Base-by-base conservation (phyloP, 2,113 vertebrate genomes). In the Plecturocebus donacophilus region DNA sequence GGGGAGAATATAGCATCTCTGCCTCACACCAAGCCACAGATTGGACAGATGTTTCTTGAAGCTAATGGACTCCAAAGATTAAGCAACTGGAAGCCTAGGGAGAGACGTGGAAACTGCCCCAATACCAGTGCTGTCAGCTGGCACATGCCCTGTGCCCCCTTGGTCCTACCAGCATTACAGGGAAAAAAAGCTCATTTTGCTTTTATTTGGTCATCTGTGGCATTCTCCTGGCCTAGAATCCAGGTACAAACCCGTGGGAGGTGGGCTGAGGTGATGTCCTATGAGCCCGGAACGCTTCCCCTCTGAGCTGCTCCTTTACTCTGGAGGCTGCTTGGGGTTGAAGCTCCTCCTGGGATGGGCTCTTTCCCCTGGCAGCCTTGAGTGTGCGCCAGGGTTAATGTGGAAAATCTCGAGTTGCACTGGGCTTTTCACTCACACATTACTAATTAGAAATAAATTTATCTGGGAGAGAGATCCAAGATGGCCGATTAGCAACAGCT, bases 371-470 rank as follows among this genome's bases (percentile, higher is more conserved):
- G 38, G 83, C 42, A 56, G 47, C 75, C 75, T 91, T 54, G 68
- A 17, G n/a, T 90, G 83, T 97, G 27, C 35, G 64, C 83, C 14
- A 64, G 70, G 91, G 97, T 97, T 98, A 97, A 98, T 90, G 17
- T 77, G 64, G 96, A 93, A 97, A 76, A 38, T 90, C 80, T 88
- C 47, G 71, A 80, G 87, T 90, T 95, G 70, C 76, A 95, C 61
- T 94, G 91, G 75, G n/a, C 85, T 77, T 91, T 81, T 90, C 89
- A 85, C 89, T 73, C 81, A 52, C 89, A 79, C 95, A 56, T 93
- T 96, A 97, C 96, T 97, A 98, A 97, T 98, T 98, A 98, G 96
- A 98, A 97, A 88, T 93, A 91, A 98, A 98, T 98, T 97, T 98
- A 75, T 98, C 95, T n/a, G n/a, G n/a, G n/a, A n/a, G n/a, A n/a